Base-by-base conservation (phyloP, 2,888 invertebrate species). In the Sarcophaga carnaria region DNA sequence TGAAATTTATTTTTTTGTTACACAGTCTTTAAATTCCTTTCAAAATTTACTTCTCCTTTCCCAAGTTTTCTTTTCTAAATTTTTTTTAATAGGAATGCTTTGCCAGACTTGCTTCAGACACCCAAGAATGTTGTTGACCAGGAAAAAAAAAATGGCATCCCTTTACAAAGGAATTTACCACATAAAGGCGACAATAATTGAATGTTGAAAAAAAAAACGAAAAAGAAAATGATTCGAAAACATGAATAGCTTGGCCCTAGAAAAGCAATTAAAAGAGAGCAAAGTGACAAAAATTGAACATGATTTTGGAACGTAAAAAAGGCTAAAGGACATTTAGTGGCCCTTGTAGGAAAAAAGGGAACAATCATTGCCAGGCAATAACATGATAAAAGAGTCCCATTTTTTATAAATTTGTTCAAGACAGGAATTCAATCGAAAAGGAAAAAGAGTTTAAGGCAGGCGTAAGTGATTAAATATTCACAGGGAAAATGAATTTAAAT, bases 71-170 rank as follows among this genome's bases (percentile, higher is more conserved):
- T 37, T 37, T 37, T 10, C 37, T 2, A 37, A 37, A 10, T 2
- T 37, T 37, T 37, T 37, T 37, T 0, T 10, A 37, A 37, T 10
- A 4, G 37, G 37, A 37, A 37, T 37, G 37, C 4, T 37, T 37
- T 22, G 11, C 75, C 70, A 80, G 84, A 84, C 70, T 70, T 11
- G 25, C 20, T 64, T 54, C 60, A 80, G 79, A 84, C 80, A 76
- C n/a, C 8, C 12, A 76, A 66, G 74, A 80, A 84, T 76, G 75
- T 83, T 37, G 10, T 1, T 12, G n/a, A 11, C 37, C 37, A 37
- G 37, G 22, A 27, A 37, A 37, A 25, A n/a, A n/a, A n/a, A 49
- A 71, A 71, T 60, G 20, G 62, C 71, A 77, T 77, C 27, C 12
- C 64, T 47, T 49, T 22, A 67, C n/a, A 67, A 20, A 45, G 54